phyloP scores from a whole-genome alignment of 2,113 vertebrate genomes.

The Larimichthys crocea region DNA sequence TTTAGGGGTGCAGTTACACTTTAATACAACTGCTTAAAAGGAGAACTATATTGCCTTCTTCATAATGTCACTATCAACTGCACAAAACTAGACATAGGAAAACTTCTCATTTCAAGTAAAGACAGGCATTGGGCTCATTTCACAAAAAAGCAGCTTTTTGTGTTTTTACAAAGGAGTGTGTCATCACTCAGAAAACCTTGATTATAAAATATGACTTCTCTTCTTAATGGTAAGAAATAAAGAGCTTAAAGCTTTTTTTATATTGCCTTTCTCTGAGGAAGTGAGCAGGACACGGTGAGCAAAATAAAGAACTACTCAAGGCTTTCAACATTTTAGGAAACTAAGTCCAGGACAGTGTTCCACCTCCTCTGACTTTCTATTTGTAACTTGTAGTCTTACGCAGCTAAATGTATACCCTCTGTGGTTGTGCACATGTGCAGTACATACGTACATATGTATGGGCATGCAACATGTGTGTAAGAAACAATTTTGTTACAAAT shows the following conservation, averaged over 20 bases:
- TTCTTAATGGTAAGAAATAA: slow-evolving; percentile 29
- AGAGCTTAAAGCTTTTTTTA: slow-evolving; percentile 19
- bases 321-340: slow-evolving; percentile 53
- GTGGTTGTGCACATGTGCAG: slow-evolving; percentile 8
- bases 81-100: neutral
- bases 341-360: slow-evolving; percentile 25
- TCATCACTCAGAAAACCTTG: neutral
- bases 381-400: slow-evolving; percentile 14
- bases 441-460: neutral
- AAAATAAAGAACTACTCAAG: slow-evolving; percentile 41
- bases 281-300: slow-evolving; percentile 10
- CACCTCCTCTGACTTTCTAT: slow-evolving; percentile 34
- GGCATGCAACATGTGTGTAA: no score
- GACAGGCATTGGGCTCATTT: slow-evolving; percentile 11
- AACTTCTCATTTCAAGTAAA: slow-evolving; percentile 15
- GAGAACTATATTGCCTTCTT: neutral
- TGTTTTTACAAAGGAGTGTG: slow-evolving; percentile 20
- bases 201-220: slow-evolving; percentile 35
- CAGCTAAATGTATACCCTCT: neutral
- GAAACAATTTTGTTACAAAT: no score
- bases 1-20: no score
- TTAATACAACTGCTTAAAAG: no score
- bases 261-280: slow-evolving; percentile 22
- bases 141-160: slow-evolving; percentile 7
- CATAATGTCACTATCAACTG: neutral